A percentile compares a stretch with the other conserved stretches of the same genome.
phyloP scores from a whole-genome alignment of 2,888 invertebrate genomes.

The Pyrrhia umbra region DNA sequence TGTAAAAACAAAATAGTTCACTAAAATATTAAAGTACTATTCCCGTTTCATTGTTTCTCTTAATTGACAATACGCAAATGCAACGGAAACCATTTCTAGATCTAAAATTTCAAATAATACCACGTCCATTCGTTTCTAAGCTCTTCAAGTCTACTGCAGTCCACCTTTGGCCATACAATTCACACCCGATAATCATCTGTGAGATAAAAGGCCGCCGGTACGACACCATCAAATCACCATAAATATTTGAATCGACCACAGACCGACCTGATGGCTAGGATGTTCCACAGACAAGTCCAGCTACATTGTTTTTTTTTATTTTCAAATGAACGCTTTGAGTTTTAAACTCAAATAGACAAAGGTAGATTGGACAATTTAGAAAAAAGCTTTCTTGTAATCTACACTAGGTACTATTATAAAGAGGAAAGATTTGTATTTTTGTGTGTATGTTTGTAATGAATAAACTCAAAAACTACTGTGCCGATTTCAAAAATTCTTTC shows the following conservation, averaged over 20 bases:
- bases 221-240: constrained; percentile 76
- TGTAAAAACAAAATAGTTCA: not conserved
- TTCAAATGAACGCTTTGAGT: constrained; percentile 4
- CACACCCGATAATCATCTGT: constrained; percentile 87
- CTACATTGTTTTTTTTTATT: constrained; percentile 28
- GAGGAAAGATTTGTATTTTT: not conserved
- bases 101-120: not conserved
- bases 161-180: constrained; percentile 81
- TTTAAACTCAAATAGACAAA: not conserved
- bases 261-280: constrained; percentile 23
- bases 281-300: constrained; percentile 25
- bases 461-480: too few relatives aligned
- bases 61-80: too few relatives aligned
- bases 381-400: not conserved
- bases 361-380: not conserved
- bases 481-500: too few relatives aligned
- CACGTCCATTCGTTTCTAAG: constrained; percentile 60
- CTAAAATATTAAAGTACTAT: not conserved
- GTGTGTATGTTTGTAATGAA: too few relatives aligned
- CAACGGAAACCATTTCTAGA: too few relatives aligned
- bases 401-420: not conserved
- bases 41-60: too few relatives aligned
- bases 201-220: constrained; percentile 80
- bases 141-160: constrained; percentile 72
- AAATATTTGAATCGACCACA: constrained; percentile 56